Percentiles rank a stretch among this genome's conserved stretches.
These are phyloP conservation scores for Lasaia peninsularis DNA, from an alignment of 1,140 invertebrate genomes.

Conservation along the genomic window DNA sequence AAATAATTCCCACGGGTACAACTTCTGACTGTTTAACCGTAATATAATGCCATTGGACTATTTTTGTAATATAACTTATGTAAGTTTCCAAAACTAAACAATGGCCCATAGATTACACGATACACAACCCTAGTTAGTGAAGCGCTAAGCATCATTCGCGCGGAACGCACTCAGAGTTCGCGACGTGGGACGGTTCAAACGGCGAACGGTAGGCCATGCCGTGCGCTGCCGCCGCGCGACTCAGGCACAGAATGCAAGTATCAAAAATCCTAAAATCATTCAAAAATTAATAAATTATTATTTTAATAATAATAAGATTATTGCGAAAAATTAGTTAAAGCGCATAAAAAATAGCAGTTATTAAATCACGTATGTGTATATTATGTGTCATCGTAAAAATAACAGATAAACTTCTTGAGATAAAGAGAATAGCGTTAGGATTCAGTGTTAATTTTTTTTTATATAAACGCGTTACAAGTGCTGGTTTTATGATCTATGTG, in stretches of 20 bases:
- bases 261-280: conserved; percentile 17
- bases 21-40: conserved; percentile 1
- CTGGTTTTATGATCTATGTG: too few relatives aligned
- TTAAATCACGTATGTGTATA: too few relatives aligned
- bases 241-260: conserved; percentile 67
- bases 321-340: too few relatives aligned
- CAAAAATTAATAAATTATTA: too few relatives aligned
- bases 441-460: too few relatives aligned
- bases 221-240: conserved; percentile 45
- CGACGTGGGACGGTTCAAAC: conserved; percentile 34
- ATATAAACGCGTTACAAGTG: too few relatives aligned
- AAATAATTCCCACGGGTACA: background rate
- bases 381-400: too few relatives aligned
- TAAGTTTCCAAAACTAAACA: conserved; percentile 30
- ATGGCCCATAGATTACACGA: conserved; percentile 54
- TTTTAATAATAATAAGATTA: too few relatives aligned
- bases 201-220: conserved; percentile 48
- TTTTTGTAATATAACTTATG: conserved; percentile 15
- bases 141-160: conserved; percentile 43
- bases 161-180: conserved; percentile 40
- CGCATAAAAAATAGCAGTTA: too few relatives aligned
- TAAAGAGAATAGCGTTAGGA: too few relatives aligned
- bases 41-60: background rate
- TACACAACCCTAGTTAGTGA: conserved; percentile 58
- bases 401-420: too few relatives aligned